These are phyloP conservation scores for Cremastobaeus sp. DNA, from an alignment of 2,888 invertebrate species.

Conservation along the genomic window DNA sequence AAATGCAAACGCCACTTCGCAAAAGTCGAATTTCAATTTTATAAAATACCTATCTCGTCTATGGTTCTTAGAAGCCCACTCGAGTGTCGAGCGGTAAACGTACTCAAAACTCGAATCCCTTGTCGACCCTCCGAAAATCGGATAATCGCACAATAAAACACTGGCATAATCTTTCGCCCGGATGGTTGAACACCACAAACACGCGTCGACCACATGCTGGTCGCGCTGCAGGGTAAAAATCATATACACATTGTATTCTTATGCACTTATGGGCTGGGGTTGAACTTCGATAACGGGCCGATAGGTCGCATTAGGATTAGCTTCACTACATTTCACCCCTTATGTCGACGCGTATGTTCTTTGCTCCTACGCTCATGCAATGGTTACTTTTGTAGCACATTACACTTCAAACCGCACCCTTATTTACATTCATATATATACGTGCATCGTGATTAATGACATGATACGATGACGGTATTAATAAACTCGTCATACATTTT, in stretches of 20 bases:
- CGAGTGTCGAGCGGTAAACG: constrained; percentile 61
- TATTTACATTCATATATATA: constrained; percentile 48
- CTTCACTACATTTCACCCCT: constrained; percentile 77
- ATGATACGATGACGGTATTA: constrained; percentile 40
- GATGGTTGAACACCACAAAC: constrained; percentile 73
- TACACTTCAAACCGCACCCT: constrained; percentile 50
- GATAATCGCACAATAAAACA: constrained; percentile 77
- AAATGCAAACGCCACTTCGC: constrained; percentile 36
- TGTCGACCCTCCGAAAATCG: constrained; percentile 68
- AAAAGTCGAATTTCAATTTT: constrained; percentile 60
- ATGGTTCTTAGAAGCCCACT: constrained; percentile 28
- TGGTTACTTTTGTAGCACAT: constrained; percentile 43
- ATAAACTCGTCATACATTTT: constrained; percentile 17
- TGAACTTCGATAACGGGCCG: constrained; percentile 52
- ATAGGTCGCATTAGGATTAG: constrained; percentile 72
- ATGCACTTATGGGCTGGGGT: constrained; percentile 64
- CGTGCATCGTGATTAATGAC: constrained; percentile 45
- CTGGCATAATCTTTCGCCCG: constrained; percentile 72
- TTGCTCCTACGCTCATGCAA: constrained; percentile 43
- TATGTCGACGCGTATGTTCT: constrained; percentile 76
- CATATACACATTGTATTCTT: constrained; percentile 61
- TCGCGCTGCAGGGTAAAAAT: constrained; percentile 61
- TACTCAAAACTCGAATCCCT: constrained; percentile 54
- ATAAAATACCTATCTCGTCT: constrained; percentile 35
- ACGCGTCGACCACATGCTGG: constrained; percentile 70